Evolutionary conservation across 2,113 vertebrate species (phyloP), one percentile per base, ranked within the genome.

Genomic region (Poeciliopsis turrubarensis): DNA sequence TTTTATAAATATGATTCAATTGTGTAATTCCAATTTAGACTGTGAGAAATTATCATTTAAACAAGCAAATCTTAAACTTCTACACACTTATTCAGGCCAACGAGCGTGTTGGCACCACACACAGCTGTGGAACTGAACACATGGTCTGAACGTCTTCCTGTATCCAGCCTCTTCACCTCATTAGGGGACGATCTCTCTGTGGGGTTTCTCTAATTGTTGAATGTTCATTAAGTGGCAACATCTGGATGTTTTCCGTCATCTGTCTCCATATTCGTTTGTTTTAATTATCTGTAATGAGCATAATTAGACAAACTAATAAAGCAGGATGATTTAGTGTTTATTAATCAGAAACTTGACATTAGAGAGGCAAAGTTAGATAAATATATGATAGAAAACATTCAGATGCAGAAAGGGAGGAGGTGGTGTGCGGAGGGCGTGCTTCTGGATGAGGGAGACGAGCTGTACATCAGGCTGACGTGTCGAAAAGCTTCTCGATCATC

Each of bases 401-500:
- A 57, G 25, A 1, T 57, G 19, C 51, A 57, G 8, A 57, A 25
- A 57, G 8, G 51, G 51, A n/a, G 51, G 51, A 57, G 51, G 10
- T 9, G 22, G 51, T n/a, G 22, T 54, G 51, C 22, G 6, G 25
- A 9, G 51, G 8, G 51, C 7, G 51, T 8, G 22, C 2, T 51
- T 51, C 44, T 51, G 44, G 17, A 19, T 4, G 27, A 30, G 32
- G 25, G 3, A 26, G 27, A 13, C 34, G 12, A 5, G 29, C 51
- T 25, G 10, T 3, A 22, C 65, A 41, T 95, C 89, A 99, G 25
- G 98, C 98, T 0, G 98, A 99, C 1, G 98, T 99, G 91, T 99
- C 98, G 17, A 99, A 99, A 54, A 99, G 95, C 89, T 90, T 96
- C 39, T 98, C 97, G 0, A 99, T 99, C 98, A 99, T 99, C 66